Base-by-base conservation (phyloP, 2,113 vertebrate species). In the Scatophagus argus region DNA sequence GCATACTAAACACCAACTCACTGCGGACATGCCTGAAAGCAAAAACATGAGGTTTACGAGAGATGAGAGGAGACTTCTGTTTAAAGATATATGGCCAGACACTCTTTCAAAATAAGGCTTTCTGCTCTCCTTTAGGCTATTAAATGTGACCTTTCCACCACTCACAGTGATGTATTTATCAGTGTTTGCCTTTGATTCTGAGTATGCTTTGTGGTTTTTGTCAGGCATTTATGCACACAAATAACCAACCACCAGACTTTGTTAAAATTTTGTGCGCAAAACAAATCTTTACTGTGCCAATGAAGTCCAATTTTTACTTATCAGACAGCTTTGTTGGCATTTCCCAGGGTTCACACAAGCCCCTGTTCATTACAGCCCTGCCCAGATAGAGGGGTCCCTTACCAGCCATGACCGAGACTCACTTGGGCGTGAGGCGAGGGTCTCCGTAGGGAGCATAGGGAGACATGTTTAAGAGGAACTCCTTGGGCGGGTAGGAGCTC, bases 391-490 rank as follows among this genome's bases (percentile, higher is more conserved):
- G 71, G 65, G 75, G 63, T 92, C 89, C 85, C 93, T 94, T 93
- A 94, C 93, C 88, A 89, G 87, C 87, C 77, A 52, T 90, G 93
- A 96, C 94, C 93, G 91, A 96, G 94, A 99, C 97, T 99, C 97
- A 99, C 98, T 99, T 99, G 96, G 99, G 97, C 92, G 98, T 98
- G 95, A 99, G 98, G 93, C 97, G 97, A 84, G 97, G 98, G 86
- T 99, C 98, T 96, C 98, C 98, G 71, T 99, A 99, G 60, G 97
- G 98, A 85, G 97, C 97, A 91, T 99, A 99, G 90, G 98, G 98
- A 94, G 98, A 99, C 97, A 99, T 99, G 96, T 99, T 99, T 94
- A 99, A 95, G 83, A 99, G 97, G 95, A 99, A 99, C 95, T 99
- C 98, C 95, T 99, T 99, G 92, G 98, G 98, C 84, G 98, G 98